A percentile compares a stretch with the other conserved stretches of the same genome.
Evolutionary conservation across 1,140 invertebrate genomes (phyloP).

Genomic region (Eumaeus atala): DNA sequence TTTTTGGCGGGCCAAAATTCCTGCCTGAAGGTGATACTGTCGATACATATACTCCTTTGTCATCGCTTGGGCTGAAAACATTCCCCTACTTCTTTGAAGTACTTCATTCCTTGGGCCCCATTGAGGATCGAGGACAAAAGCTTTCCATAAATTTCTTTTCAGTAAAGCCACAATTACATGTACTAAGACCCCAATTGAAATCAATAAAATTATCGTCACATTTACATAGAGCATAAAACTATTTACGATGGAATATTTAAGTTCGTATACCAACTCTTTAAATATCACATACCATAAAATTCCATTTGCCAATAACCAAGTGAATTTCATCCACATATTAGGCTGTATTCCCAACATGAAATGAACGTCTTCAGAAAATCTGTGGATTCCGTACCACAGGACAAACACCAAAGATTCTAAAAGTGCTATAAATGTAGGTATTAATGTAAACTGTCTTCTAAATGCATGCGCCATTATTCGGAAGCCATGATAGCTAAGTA

Average conservation of each 20-base stretch:
- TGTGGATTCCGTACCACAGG: slow-evolving; percentile 45
- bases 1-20: slow-evolving; percentile 41
- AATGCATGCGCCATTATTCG: slow-evolving; percentile 27
- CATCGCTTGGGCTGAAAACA: slow-evolving; percentile 65
- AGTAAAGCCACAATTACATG: slow-evolving; percentile 32
- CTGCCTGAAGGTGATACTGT: slow-evolving; percentile 58
- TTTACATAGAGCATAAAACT: slow-evolving; percentile 10
- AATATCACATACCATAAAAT: slow-evolving; percentile 36
- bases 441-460: slow-evolving; percentile 27
- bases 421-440: slow-evolving; percentile 33
- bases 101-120: slow-evolving; percentile 51
- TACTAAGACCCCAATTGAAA: slow-evolving; percentile 22
- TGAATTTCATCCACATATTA: slow-evolving; percentile 38
- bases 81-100: slow-evolving; percentile 49
- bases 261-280: slow-evolving; percentile 21
- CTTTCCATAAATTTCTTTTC: slow-evolving; percentile 26
- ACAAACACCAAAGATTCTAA: slow-evolving; percentile 47
- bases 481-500: slow-evolving; percentile 33
- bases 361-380: slow-evolving; percentile 57
- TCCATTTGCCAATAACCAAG: slow-evolving; percentile 35
- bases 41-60: slow-evolving; percentile 66
- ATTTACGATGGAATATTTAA: too few species aligned
- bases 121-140: slow-evolving; percentile 30
- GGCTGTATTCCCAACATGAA: slow-evolving; percentile 58
- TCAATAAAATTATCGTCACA: slow-evolving; percentile 14